These are phyloP conservation scores for Neodiprion fabricii DNA, from an alignment of 1,140 invertebrate species.

Conservation along the genomic window DNA sequence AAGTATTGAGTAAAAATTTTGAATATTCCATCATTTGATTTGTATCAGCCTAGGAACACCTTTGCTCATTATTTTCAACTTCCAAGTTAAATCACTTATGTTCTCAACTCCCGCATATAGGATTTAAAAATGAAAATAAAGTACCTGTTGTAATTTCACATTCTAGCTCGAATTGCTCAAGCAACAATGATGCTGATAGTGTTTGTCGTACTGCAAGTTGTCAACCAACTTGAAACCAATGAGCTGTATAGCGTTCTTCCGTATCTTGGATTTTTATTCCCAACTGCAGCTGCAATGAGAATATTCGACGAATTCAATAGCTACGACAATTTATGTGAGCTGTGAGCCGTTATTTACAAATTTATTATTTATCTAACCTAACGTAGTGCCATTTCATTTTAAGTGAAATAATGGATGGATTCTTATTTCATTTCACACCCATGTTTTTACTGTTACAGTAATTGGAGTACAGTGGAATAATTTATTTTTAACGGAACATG, in stretches of 20 bases:
- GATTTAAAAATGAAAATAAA: no score
- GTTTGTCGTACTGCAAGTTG: not conserved
- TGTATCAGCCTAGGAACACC: no score
- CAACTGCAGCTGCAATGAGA: slow-evolving; percentile 15
- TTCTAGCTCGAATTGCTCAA: slow-evolving; percentile 2
- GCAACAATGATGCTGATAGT: slow-evolving; percentile 1
- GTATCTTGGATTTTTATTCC: slow-evolving; percentile 26
- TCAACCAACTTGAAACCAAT: slow-evolving; percentile 1
- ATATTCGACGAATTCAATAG: slow-evolving; percentile 22
- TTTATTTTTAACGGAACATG: slow-evolving; percentile 56
- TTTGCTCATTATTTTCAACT: no score
- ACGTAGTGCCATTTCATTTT: not conserved
- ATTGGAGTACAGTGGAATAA: slow-evolving; percentile 68
- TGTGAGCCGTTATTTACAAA: not conserved
- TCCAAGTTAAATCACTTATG: no score
- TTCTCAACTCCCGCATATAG: no score
- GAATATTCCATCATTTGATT: no score
- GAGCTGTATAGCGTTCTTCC: slow-evolving; percentile 11
- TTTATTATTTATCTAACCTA: not conserved
- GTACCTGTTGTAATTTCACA: no score
- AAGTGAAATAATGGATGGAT: not conserved
- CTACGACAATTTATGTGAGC: slow-evolving; percentile 19
- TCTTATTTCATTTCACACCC: no score
- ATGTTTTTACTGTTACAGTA: slow-evolving; percentile 51
- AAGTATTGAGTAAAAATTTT: no score